phyloP scores from a whole-genome alignment of 1,140 invertebrate genomes.

The Megalopta genalis region DNA sequence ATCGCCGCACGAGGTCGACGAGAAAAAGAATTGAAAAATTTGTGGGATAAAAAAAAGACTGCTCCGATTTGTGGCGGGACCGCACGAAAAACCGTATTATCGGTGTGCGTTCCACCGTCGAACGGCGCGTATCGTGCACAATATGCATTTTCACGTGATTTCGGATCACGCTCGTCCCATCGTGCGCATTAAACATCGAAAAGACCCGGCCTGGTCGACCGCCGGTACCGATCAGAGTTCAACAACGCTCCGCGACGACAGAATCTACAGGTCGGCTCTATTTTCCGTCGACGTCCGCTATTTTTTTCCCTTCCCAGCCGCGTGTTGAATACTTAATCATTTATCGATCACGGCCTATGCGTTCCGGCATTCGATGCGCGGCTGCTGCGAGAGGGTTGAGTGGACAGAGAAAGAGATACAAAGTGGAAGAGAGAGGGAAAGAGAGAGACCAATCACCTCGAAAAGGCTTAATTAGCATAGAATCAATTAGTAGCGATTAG shows the following conservation, averaged over 20 bases:
- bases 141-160: no score
- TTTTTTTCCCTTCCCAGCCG: not conserved
- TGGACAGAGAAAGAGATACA: not conserved
- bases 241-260: not conserved
- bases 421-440: not conserved
- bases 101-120: no score
- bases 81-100: no score
- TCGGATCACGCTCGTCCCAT: no score
- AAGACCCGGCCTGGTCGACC: no score
- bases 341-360: conserved; percentile 1
- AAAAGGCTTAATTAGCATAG: conserved; percentile 25
- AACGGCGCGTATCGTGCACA: no score
- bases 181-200: no score
- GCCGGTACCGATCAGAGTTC: not conserved
- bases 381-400: not conserved
- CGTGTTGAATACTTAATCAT: not conserved
- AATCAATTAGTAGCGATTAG: conserved; percentile 24
- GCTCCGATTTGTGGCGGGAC: no score
- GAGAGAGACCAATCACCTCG: not conserved
- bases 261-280: conserved; percentile 10
- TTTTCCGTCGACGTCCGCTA: not conserved
- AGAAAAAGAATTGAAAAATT: no score
- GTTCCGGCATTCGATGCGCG: not conserved
- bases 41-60: no score
- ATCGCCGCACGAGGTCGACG: no score